Conservation (phyloP, 2,888 invertebrate species). For the Zonitis immaculata region DNA sequence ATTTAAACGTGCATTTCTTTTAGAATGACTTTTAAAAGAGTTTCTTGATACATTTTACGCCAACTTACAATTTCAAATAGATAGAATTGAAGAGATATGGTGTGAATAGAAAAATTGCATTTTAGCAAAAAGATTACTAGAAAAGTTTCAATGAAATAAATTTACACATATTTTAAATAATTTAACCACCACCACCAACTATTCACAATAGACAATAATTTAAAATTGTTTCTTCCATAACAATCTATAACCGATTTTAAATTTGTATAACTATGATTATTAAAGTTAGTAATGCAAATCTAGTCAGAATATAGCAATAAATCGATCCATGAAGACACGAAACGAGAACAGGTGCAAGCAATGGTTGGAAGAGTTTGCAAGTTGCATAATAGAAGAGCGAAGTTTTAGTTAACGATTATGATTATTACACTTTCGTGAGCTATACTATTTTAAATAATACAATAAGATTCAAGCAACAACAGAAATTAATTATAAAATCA, state of each 20-base stretch:
- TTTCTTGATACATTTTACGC: not conserved
- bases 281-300: not conserved
- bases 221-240: too few relatives aligned
- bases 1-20: not conserved
- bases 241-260: too few relatives aligned
- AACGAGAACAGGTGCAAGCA: constrained; percentile 16
- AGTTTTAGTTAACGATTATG: constrained; percentile 17
- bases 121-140: not conserved
- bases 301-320: constrained; percentile 9
- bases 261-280: not conserved
- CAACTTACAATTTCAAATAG: not conserved
- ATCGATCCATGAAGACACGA: constrained; percentile 9
- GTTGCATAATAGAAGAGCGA: constrained; percentile 3
- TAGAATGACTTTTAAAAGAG: not conserved
- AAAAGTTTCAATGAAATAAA: not conserved
- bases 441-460: constrained; percentile 11
- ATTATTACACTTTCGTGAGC: constrained; percentile 19
- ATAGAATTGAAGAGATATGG: not conserved
- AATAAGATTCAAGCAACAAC: not conserved
- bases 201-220: too few relatives aligned
- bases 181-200: too few relatives aligned
- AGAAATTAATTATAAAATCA: too few relatives aligned
- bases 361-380: constrained; percentile 18
- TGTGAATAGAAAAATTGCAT: not conserved
- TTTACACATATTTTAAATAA: too few relatives aligned